Conservation (phyloP, 2,113 vertebrate species). For the Piprites chloris region DNA sequence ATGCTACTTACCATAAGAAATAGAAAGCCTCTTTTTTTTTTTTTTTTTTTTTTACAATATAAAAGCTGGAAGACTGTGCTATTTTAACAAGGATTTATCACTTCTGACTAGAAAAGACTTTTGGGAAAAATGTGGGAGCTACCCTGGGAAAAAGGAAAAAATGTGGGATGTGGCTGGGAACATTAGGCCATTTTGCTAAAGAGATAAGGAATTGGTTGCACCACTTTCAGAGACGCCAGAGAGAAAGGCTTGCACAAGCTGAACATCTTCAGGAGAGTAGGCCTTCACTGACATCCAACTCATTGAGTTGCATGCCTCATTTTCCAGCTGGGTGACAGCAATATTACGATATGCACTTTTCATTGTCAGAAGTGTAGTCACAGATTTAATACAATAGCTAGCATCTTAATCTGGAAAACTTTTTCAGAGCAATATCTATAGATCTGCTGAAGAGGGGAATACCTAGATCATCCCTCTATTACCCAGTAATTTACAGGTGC, state of each 20-base stretch:
- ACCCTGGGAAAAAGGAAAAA: background rate
- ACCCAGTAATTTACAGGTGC: background rate
- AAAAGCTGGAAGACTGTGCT: slow-evolving; percentile 52
- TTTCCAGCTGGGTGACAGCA: background rate
- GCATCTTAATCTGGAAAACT: background rate
- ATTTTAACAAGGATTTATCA: slow-evolving; percentile 30
- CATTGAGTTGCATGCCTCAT: background rate
- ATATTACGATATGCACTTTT: background rate
- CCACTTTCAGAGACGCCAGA: background rate
- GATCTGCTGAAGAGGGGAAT: background rate
- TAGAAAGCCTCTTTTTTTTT: background rate
- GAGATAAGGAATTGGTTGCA: background rate
- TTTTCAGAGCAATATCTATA: background rate
- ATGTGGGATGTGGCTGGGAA: background rate
- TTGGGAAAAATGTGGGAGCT: slow-evolving; percentile 8
- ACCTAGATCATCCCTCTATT: background rate
- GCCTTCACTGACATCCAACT: background rate
- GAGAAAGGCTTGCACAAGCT: background rate
- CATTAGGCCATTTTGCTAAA: background rate
- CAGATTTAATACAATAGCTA: background rate
- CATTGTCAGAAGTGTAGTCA: background rate
- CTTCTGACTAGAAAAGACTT: slow-evolving; percentile 23
- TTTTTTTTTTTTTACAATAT: slow-evolving; percentile 7
- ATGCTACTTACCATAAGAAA: slow-evolving; percentile 25
- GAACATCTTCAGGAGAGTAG: background rate